Conservation (phyloP, 1,140 invertebrate species). For the Whitmania pigra region DNA sequence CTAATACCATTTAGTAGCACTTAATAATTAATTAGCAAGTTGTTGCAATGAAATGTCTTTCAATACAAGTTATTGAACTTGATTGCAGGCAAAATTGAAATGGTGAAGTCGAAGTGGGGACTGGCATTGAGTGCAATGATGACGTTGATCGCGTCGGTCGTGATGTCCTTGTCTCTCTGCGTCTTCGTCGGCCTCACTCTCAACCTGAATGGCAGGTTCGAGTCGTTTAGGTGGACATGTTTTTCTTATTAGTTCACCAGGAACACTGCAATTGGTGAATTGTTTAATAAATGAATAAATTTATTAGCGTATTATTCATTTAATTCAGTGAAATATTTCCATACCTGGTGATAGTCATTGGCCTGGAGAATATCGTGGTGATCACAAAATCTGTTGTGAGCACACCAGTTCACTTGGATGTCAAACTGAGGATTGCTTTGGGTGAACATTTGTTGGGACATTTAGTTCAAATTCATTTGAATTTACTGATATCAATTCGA, state of each 20-base stretch:
- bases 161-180: constrained; percentile 85
- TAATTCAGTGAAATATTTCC: constrained; percentile 64
- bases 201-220: constrained; percentile 45
- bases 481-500: too few species aligned
- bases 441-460: constrained; percentile 49
- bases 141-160: constrained; percentile 72
- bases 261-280: too few species aligned
- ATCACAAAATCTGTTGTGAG: constrained; percentile 86
- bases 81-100: constrained; percentile 55
- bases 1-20: background rate
- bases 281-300: too few species aligned
- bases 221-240: background rate
- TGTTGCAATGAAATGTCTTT: background rate
- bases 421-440: constrained; percentile 82
- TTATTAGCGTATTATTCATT: background rate
- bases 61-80: background rate
- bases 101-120: constrained; percentile 78
- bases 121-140: constrained; percentile 75
- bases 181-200: constrained; percentile 66
- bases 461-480: background rate
- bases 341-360: constrained; percentile 83
- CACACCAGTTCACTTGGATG: constrained; percentile 75
- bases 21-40: background rate
- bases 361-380: constrained; percentile 87
- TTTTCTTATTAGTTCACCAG: too few species aligned